A percentile compares a stretch with the other conserved stretches of the same genome.
These are phyloP conservation scores for Karalla daura DNA, from an alignment of 2,797 vertebrate species.

Conservation along the genomic window DNA sequence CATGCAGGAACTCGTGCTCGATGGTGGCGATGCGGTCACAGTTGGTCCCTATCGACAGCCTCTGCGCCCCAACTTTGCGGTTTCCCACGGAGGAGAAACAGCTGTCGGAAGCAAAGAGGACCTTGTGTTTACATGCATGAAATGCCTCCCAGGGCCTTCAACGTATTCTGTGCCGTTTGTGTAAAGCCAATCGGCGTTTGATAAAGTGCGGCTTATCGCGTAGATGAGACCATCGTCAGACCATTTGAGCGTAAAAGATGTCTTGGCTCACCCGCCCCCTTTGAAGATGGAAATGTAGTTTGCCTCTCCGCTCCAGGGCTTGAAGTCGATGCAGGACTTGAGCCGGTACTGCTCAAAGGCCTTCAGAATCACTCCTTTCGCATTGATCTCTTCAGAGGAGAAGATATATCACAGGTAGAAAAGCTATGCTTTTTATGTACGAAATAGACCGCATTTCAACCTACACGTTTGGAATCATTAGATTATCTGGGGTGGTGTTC, in stretches of 20 bases:
- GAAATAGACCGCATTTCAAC: neutral
- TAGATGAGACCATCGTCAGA: slow-evolving; percentile 6
- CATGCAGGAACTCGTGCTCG: slow-evolving; percentile 93
- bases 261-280: slow-evolving; percentile 87
- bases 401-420: slow-evolving; percentile 10
- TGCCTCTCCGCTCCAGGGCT: slow-evolving; percentile 90
- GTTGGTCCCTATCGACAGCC: slow-evolving; percentile 87
- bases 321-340: slow-evolving; percentile 95
- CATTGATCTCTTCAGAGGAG: slow-evolving; percentile 89
- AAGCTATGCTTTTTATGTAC: neutral
- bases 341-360: slow-evolving; percentile 95
- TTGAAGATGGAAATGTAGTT: slow-evolving; percentile 95
- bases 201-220: neutral
- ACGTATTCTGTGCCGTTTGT: neutral
- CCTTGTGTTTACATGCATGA: slow-evolving; percentile 5
- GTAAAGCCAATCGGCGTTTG: neutral
- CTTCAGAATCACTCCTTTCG: slow-evolving; percentile 92
- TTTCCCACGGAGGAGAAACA: slow-evolving; percentile 96
- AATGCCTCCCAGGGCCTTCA: neutral
- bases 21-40: slow-evolving; percentile 90
- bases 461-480: too few species aligned
- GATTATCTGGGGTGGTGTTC: too few species aligned
- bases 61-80: slow-evolving; percentile 80
- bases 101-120: slow-evolving; percentile 66
- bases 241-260: neutral